Evolutionary conservation across 2,113 vertebrate genomes (phyloP), one percentile per base, ranked within the genome.

Genomic region (Elephas maximus): DNA sequence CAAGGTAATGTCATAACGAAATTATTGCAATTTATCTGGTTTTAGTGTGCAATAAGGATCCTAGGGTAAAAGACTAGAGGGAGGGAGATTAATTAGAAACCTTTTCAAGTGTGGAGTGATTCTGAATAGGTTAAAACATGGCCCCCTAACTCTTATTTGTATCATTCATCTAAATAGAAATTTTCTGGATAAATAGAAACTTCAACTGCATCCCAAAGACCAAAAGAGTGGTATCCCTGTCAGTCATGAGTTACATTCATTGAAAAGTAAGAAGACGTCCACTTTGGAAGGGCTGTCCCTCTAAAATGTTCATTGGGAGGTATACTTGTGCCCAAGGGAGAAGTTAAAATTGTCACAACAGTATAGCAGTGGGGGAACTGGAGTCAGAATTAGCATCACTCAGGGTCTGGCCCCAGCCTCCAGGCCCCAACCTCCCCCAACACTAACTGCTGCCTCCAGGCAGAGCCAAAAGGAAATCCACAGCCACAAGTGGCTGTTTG

Each of bases 401-500:
- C 93, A 30, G 97, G 97, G 92, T 30, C 62, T 65, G 69, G 30
- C 96, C 97, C 90, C 94, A 94, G 80, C 83, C 91, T 81, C 44
- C 73, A 83, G 57, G n/a, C 96, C 94, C 79, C 51, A 62, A 88
- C 91, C 91, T 79, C 83, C 97, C 90, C 91, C 93, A 89, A 45
- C 26, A 57, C 79, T 95, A 97, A 88, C 97, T 84, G 97, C 85
- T 98, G 97, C 96, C 96, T 96, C 85, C 93, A 91, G 71, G 89
- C 90, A 94, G 90, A 94, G 84, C 94, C 95, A n/a, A 95, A 96
- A 98, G 97, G 98, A 98, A 98, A 97, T 92, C 97, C 96, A 97
- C 95, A 96, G 96, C 92, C 93, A 37, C 41, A 28, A 82, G 86
- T 41, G 96, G 96, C 96, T 97, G 97, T 98, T 98, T 88, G 91